Conservation (phyloP, 2,888 invertebrate genomes). For the Elysia crispata region DNA sequence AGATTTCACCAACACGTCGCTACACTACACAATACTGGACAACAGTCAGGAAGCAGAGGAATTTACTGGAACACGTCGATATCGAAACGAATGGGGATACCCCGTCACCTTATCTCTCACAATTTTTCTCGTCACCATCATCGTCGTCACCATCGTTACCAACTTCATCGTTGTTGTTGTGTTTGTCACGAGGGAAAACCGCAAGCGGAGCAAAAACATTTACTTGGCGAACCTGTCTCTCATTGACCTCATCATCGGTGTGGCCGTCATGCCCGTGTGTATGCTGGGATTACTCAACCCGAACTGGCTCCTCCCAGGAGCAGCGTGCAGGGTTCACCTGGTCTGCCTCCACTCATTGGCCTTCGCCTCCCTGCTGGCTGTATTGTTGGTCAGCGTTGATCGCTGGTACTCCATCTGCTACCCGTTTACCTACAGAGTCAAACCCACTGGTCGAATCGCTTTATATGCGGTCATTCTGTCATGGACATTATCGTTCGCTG, state of each 20-base stretch:
- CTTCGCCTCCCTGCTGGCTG: slow-evolving; percentile 66
- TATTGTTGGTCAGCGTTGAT: slow-evolving; percentile 67
- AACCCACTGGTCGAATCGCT: slow-evolving; percentile 63
- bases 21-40: too few species aligned
- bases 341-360: slow-evolving; percentile 55
- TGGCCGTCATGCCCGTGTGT: slow-evolving; percentile 57
- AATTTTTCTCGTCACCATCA: slow-evolving; percentile 21
- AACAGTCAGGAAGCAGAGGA: too few species aligned
- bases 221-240: slow-evolving; percentile 48
- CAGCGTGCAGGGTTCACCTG: slow-evolving; percentile 44
- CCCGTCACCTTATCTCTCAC: slow-evolving; percentile 11
- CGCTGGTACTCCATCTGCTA: slow-evolving; percentile 71
- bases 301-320: slow-evolving; percentile 55
- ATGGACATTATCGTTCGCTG: slow-evolving; percentile 62
- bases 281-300: slow-evolving; percentile 57
- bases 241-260: slow-evolving; percentile 44
- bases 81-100: slow-evolving; percentile 2
- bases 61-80: too few species aligned
- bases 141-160: slow-evolving; percentile 40
- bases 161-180: slow-evolving; percentile 47
- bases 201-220: slow-evolving; percentile 46
- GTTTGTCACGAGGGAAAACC: slow-evolving; percentile 45
- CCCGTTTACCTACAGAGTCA: slow-evolving; percentile 68
- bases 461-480: slow-evolving; percentile 56
- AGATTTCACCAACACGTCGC: too few species aligned